Base-by-base conservation (phyloP, 2,113 vertebrate genomes). In the Vireo altiloquus region DNA sequence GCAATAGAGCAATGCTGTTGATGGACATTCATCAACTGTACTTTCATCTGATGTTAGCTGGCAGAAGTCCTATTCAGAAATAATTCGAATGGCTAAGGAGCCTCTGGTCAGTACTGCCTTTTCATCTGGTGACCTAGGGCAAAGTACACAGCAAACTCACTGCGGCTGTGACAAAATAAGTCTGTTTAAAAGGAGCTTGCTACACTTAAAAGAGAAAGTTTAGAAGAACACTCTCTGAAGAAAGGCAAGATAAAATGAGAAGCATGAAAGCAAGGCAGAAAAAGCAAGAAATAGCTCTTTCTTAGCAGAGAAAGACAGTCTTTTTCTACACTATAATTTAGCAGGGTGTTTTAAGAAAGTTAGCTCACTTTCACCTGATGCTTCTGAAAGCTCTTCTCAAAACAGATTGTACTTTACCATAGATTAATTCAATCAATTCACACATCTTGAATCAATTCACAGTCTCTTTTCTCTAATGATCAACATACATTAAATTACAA, bases 321-420 rank as follows among this genome's bases (percentile, higher is more conserved):
- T 77, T 87, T 85, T 85, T 69, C 61, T 70, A 66, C 71, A 63
- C 54, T 81, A 3, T 83, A 87, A 96, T 93, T 96, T 88, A 93
- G 35, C 44, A 86, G 27, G 10, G 37, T 63, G 66, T 82, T 87
- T 92, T 88, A 80, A 85, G 63, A 91, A 95, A 94, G 61, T 89
- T 79, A 91, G 37, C 50, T 94, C 3, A 4, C 54, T 94, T 33
- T 76, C 33, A 57, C 25, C 13, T 50, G 59, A 72, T 91, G 70
- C 69, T 89, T 94, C 74, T 82, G 81, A 95, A 94, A 91, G 63
- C 78, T 90, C 50, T 72, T 49, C 79, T 90, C 90, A 92, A 90
- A 96, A 92, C 82, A 96, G 40, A 83, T 33, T 70, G 23, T 78
- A 50, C 42, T 81, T 89, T 66, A 77, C 25, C 33, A 35, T 4